Conservation (phyloP, 1,140 invertebrate genomes). For the Branchinecta lindahli region DNA sequence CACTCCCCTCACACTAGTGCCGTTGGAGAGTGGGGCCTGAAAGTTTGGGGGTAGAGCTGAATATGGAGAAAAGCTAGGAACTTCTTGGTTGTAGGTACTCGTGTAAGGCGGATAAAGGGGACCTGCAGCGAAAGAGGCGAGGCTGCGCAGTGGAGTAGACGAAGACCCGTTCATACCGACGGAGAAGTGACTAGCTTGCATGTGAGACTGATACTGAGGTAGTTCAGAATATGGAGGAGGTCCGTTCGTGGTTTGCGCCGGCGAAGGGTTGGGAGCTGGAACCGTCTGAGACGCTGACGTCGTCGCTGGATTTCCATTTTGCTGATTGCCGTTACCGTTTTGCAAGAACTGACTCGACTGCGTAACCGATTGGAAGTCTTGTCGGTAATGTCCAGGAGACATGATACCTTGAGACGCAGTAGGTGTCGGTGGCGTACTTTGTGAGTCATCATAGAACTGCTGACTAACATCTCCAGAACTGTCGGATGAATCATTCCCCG, state of each 20-base stretch:
- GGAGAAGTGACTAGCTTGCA: background rate
- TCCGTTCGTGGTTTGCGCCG: background rate
- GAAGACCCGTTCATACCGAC: background rate
- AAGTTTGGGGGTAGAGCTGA: conserved; percentile 4
- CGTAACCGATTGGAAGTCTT: background rate
- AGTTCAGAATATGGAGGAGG: background rate
- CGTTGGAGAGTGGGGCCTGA: background rate
- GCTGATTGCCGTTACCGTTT: background rate
- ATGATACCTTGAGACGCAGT: conserved; percentile 1
- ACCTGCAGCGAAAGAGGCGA: background rate
- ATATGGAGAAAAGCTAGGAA: conserved; percentile 3
- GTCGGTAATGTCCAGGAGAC: background rate
- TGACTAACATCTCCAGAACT: background rate
- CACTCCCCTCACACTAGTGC: background rate
- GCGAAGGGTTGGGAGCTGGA: background rate
- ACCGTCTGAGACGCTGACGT: background rate
- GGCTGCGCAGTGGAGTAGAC: background rate
- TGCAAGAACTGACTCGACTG: background rate
- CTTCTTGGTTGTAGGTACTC: conserved; percentile 6
- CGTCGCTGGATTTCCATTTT: background rate
- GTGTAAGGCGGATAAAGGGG: background rate
- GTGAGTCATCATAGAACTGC: background rate
- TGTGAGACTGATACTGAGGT: background rate
- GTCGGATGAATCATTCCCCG: background rate
- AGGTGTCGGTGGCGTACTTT: background rate